phyloP scores from a whole-genome alignment of 1,140 invertebrate genomes.

The Homarus americanus region DNA sequence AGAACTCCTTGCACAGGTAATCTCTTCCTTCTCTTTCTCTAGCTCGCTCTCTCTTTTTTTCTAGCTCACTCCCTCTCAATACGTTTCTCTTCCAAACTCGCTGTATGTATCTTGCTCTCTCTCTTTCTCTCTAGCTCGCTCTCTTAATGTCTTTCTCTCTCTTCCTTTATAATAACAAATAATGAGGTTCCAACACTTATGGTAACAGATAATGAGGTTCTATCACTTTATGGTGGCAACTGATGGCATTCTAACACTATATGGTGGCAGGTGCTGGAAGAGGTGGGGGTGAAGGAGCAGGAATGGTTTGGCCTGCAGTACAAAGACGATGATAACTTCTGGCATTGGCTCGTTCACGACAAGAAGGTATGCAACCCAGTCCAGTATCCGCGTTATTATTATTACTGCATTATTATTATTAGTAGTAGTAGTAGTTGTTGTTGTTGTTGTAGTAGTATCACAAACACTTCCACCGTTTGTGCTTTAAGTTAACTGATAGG shows the following conservation, averaged over 20 bases:
- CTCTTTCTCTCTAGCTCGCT: not conserved
- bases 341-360: not conserved
- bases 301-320: slow-evolving; percentile 14
- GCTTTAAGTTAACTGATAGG: too few relatives aligned
- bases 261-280: not conserved
- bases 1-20: not conserved
- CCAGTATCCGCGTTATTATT: not conserved
- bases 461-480: too few relatives aligned
- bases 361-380: not conserved
- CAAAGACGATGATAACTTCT: not conserved
- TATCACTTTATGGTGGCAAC: too few relatives aligned
- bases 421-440: too few relatives aligned
- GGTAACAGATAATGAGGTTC: too few relatives aligned
- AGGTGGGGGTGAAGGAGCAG: not conserved
- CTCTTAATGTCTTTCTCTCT: slow-evolving; percentile 10
- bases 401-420: not conserved
- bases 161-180: not conserved
- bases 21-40: not conserved
- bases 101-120: too few relatives aligned
- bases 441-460: too few relatives aligned
- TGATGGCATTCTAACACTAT: too few relatives aligned
- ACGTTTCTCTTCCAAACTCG: too few relatives aligned
- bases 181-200: too few relatives aligned
- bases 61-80: not conserved
- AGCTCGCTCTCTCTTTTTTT: not conserved